Evolutionary conservation across 2,888 invertebrate genomes (phyloP).

Genomic region (Autographa gamma): DNA sequence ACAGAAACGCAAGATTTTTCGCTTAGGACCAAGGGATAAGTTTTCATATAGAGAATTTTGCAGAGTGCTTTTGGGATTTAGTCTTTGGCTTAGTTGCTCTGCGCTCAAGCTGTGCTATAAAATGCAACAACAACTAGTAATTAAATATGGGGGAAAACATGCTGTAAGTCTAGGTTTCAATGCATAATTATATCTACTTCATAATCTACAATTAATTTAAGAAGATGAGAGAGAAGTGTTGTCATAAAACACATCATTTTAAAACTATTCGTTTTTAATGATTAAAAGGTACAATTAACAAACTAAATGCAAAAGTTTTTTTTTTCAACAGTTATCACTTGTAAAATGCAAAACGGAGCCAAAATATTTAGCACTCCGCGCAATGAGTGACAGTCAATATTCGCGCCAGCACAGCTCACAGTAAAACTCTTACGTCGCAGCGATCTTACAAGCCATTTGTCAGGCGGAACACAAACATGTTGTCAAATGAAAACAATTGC

Average conservation of each 20-base stretch:
- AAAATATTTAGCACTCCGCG: slow-evolving; percentile 40
- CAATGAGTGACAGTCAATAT: slow-evolving; percentile 56
- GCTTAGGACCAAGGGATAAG: slow-evolving; percentile 8
- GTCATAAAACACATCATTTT: too few relatives aligned
- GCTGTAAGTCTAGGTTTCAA: background rate
- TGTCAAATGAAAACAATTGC: slow-evolving; percentile 77
- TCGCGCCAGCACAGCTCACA: slow-evolving; percentile 50
- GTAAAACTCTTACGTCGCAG: slow-evolving; percentile 63
- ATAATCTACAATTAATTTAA: too few relatives aligned
- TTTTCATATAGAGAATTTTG: slow-evolving; percentile 4
- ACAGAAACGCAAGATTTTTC: background rate
- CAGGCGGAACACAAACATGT: slow-evolving; percentile 73
- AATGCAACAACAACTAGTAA: background rate
- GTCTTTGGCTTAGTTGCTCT: slow-evolving; percentile 4
- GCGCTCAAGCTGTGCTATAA: background rate
- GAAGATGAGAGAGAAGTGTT: too few relatives aligned
- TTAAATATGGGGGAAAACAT: background rate
- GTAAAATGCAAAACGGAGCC: slow-evolving; percentile 2
- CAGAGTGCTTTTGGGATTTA: slow-evolving; percentile 4
- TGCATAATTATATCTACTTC: too few relatives aligned
- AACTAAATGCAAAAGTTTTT: background rate
- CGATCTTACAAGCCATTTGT: slow-evolving; percentile 72
- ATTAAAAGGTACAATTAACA: too few relatives aligned
- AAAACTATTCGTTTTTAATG: too few relatives aligned
- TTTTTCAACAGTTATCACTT: background rate